Base-by-base conservation (phyloP, 2,888 invertebrate species). In the Tupiocoris notatus region DNA sequence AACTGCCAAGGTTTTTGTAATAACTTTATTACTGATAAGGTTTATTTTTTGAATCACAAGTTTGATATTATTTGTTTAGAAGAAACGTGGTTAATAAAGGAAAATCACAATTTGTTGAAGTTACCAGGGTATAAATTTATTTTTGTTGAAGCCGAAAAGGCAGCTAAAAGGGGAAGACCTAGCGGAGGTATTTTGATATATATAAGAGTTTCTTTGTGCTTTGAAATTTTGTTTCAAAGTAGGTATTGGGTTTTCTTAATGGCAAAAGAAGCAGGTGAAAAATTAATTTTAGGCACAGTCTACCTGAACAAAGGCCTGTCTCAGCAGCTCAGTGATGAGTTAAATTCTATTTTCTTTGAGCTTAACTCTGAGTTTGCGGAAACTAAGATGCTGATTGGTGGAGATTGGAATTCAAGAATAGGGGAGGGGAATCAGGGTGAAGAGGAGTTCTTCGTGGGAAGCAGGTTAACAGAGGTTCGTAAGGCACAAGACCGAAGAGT, bases 31-130 rank as follows among this genome's bases (percentile, higher is more conserved):
- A 68, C 21, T 21, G 58, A 68, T 68, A 39, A 39, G 12, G 3
- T 12, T 3, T 39, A 39, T 12, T 70, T 70, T 70, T 7, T 23
- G 57, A 58, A 57, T 23, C 23, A 70, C 57, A 58, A 70, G 16
- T 12, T 71, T 12, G 71, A 70, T 70, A 58, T 71, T 59, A 71
- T 71, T 61, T 59, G 71, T 24, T 24, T 59, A 59, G 59, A 59
- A 24, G 71, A 68, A 68, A 68, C 68, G n/a, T 57, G 68, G 71
- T 22, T 71, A 62, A 59, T 59, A 62, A 59, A 59, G 61, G 71
- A 71, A 23, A 59, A 71, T 17, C 59, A 58, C n/a, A 18, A 61
- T 59, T n/a, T 71, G 16, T 68, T 68, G 61, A 61, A 61, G 24
- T 59, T 71, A 58, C 59, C 59, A 39, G 24, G 59, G 20, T 61